Conservation (phyloP, 2,797 vertebrate species). For the Chaetophractus vellerosus region DNA sequence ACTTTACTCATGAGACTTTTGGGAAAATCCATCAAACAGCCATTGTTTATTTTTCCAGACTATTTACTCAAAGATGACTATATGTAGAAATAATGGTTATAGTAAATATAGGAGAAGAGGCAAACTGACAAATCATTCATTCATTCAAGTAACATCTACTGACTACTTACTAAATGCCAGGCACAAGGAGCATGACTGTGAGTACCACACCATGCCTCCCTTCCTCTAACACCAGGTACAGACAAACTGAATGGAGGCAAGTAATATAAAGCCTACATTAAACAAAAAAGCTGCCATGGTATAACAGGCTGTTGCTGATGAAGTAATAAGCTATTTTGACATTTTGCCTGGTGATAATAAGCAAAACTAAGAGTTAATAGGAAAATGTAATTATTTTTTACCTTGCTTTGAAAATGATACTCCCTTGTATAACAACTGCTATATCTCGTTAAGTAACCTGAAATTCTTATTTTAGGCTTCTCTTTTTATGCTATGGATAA, state of each 20-base stretch:
- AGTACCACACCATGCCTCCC: not conserved
- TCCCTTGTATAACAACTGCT: not conserved
- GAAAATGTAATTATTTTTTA: conserved; percentile 5
- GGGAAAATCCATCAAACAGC: not conserved
- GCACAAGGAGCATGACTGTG: not conserved
- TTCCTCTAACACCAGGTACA: not conserved
- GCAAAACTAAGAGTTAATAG: conserved; percentile 43
- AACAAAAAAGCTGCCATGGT: not conserved
- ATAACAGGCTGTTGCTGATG: not conserved
- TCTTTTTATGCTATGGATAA: not conserved
- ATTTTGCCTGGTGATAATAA: conserved; percentile 38
- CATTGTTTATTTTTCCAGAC: not conserved
- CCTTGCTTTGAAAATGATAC: conserved; percentile 53
- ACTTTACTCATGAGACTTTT: conserved; percentile 29
- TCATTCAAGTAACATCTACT: not conserved
- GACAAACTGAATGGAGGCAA: not conserved
- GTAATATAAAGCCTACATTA: not conserved
- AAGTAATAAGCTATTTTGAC: conserved; percentile 46
- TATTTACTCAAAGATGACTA: not conserved
- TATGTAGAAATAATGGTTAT: not conserved
- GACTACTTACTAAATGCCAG: not conserved
- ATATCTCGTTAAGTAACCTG: not conserved
- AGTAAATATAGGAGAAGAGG: not conserved
- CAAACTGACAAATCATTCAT: not conserved
- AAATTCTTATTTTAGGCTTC: conserved; percentile 1